Evolutionary conservation across 2,888 invertebrate genomes (phyloP), one percentile per base, ranked within the genome.

Genomic region (Tridacna gigas): DNA sequence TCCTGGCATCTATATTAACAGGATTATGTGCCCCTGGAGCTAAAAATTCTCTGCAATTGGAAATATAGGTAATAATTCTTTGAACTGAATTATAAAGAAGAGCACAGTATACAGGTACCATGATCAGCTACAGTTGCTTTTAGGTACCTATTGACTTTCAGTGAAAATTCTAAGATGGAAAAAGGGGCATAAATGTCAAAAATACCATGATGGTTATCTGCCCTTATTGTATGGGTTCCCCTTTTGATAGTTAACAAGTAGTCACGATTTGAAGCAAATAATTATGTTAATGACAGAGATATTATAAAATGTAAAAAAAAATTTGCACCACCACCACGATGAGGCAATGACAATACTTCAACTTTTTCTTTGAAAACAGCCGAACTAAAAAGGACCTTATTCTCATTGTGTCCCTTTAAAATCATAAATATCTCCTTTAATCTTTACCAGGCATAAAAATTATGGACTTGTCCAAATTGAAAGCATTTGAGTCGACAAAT

Each of bases 1-100:
- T 98, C 91, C 97, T 97, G 61, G 98, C 98, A 95, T 99, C 99
- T 1, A 99, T 98, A 94, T 99, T 99, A 88, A 99, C 97, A 0
- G 99, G 99, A 91, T 98, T 98, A 74, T 97, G 97, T 0, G 99
- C 99, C 94, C 99, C 99, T 0, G 97, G 96, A 0, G 98, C 98
- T 74, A 99, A 96, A 95, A 97, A 99, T 95, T 99, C 99, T 92
- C 96, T 96, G 93, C 88, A 94, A 88, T 28, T 2, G 37, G 37
- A 37, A 37, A 37, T 37, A 7, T 37, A 37, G 37, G 37, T 37
- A 37, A 37, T 37, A 37, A 2, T 37, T 37, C 7, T 37, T 2
- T 37, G 90, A 89, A 77, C 60, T 37, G 37, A 37, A 37, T 37
- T 37, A 37, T 37, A 37, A 37, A 37, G 3, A 37, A 37, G 37